Percentiles rank a stretch among this genome's conserved stretches.
Evolutionary conservation across 2,888 invertebrate genomes (phyloP).

Genomic region (Lissonota sp.): DNA sequence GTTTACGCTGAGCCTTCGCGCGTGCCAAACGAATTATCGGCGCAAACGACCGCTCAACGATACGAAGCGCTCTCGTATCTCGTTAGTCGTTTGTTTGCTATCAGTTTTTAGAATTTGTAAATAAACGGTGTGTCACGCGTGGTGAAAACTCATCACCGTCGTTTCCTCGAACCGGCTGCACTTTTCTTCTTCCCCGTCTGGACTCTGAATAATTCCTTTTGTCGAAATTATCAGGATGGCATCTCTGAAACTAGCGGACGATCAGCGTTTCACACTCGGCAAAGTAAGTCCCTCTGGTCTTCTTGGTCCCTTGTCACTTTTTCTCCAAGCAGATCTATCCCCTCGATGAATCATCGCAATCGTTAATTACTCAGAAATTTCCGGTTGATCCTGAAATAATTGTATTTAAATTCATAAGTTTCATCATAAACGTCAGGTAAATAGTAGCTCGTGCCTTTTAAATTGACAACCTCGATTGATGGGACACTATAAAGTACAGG

Average conservation of each 20-base stretch:
- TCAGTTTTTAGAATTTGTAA: background rate
- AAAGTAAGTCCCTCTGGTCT: constrained; percentile 86
- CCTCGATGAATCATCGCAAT: background rate
- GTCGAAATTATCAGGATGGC: constrained; percentile 68
- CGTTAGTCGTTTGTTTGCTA: background rate
- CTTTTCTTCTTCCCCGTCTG: background rate
- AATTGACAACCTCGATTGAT: no score
- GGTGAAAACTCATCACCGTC: background rate
- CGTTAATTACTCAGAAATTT: background rate
- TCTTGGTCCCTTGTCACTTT: background rate
- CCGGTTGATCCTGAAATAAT: background rate
- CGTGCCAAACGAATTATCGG: constrained; percentile 33
- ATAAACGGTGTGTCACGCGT: constrained; percentile 24
- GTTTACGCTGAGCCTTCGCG: constrained; percentile 61
- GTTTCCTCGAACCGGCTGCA: no score
- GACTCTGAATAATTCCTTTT: background rate
- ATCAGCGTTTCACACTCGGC: constrained; percentile 91
- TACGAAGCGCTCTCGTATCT: background rate
- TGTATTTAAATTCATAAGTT: background rate
- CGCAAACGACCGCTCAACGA: background rate
- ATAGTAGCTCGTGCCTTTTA: no score
- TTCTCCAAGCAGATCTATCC: background rate
- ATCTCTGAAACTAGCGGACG: constrained; percentile 87
- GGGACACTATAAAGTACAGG: no score
- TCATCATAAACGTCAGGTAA: no score